Evolutionary conservation across 64 coral and sea anemone genomes (phyloP).

Genomic region (Trachythela sp.): DNA sequence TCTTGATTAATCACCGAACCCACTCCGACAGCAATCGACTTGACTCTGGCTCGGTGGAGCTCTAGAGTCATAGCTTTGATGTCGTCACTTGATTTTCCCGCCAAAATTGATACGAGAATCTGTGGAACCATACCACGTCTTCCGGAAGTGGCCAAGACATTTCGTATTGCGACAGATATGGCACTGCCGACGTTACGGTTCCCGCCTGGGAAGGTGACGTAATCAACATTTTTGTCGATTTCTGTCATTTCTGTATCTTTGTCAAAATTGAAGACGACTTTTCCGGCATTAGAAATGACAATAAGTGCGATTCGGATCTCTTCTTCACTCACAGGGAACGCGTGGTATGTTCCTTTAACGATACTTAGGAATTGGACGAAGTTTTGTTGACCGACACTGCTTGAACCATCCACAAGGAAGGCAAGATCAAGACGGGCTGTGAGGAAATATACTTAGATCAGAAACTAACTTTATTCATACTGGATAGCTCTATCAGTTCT

Average conservation of each 20-base stretch:
- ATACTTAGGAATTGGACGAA: background rate
- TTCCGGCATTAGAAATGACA: background rate
- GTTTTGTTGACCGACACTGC: background rate
- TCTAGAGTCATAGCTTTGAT: background rate
- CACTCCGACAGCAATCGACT: background rate
- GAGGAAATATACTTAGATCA: background rate
- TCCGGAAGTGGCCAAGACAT: background rate
- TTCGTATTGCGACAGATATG: background rate
- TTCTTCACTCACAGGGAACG: background rate
- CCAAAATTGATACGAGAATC: slow-evolving; percentile 1
- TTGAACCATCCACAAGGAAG: background rate
- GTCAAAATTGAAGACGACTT: background rate
- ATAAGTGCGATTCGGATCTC: background rate
- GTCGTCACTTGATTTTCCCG: background rate
- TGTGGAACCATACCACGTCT: background rate
- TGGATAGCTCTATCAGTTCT: background rate
- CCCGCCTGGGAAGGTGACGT: background rate
- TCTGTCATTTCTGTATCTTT: background rate
- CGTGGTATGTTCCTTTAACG: background rate
- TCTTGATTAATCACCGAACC: background rate
- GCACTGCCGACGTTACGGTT: background rate
- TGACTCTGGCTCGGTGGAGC: background rate
- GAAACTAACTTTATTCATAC: no score
- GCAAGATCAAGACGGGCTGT: background rate
- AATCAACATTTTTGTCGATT: slow-evolving; percentile 1